Conservation (phyloP, 2,888 invertebrate genomes). For the Ptilodon capucinus region DNA sequence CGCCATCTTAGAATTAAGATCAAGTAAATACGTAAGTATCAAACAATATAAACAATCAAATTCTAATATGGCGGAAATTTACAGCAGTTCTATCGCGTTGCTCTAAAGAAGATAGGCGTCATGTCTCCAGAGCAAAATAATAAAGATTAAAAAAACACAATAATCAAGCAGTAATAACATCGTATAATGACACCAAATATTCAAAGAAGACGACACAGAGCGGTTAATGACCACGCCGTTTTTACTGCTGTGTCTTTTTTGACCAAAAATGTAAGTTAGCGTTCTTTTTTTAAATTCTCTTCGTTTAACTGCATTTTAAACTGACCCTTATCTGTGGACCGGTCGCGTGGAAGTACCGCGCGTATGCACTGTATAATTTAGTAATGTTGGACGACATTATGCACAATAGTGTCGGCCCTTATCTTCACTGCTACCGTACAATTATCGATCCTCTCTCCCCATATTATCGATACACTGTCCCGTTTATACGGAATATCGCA, state of each 20-base stretch:
- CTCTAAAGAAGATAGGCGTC: no score
- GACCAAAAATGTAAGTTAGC: background rate
- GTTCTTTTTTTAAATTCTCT: background rate
- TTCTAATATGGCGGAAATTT: no score
- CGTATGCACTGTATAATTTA: slow-evolving; percentile 63
- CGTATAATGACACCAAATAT: no score
- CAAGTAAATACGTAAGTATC: no score
- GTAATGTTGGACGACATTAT: slow-evolving; percentile 72
- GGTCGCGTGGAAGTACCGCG: slow-evolving; percentile 38
- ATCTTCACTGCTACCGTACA: slow-evolving; percentile 65
- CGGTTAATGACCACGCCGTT: no score
- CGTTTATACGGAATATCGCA: slow-evolving; percentile 44
- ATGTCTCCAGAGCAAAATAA: no score
- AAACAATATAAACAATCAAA: no score
- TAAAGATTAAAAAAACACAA: no score
- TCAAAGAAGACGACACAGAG: no score
- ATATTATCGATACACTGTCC: slow-evolving; percentile 58
- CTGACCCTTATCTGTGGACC: slow-evolving; percentile 31
- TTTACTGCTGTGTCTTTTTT: background rate
- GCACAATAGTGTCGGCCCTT: slow-evolving; percentile 72
- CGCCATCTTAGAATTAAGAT: no score
- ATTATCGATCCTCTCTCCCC: slow-evolving; percentile 62
- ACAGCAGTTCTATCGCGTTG: no score
- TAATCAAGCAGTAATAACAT: no score
- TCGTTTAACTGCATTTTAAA: slow-evolving; percentile 9